Percentiles rank a stretch among this genome's conserved stretches.
Evolutionary conservation across 2,797 vertebrate species (phyloP).

Genomic region (Gymnopithys bicolor): DNA sequence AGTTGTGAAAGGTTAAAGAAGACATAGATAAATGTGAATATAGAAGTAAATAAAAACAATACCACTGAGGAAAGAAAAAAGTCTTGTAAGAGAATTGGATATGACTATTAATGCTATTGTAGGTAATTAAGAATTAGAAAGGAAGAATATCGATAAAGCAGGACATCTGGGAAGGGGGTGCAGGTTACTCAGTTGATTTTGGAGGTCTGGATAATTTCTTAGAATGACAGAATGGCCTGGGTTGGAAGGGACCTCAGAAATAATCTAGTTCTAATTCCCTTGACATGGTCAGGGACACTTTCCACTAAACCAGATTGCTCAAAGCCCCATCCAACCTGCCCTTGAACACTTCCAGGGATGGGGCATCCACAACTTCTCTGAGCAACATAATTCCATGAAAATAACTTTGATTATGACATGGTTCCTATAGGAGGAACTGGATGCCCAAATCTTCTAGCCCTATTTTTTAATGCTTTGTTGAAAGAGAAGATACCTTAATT

Average conservation of each 20-base stretch:
- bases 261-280: background rate
- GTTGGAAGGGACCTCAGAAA: background rate
- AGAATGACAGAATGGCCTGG: background rate
- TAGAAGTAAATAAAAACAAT: background rate
- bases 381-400: background rate
- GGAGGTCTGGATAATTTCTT: background rate
- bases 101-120: background rate
- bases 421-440: background rate
- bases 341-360: background rate
- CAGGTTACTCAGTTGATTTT: background rate
- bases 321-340: background rate
- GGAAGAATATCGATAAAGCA: background rate
- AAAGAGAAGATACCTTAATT: background rate
- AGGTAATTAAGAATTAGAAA: background rate
- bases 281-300: background rate
- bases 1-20: background rate
- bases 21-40: background rate
- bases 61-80: background rate
- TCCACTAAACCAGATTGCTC: background rate
- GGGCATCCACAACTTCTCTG: background rate
- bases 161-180: background rate
- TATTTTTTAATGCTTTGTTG: background rate
- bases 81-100: background rate
- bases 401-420: background rate
- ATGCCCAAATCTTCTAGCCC: background rate